Evolutionary conservation across 1,140 invertebrate species (phyloP).

Genomic region (Drosophila rhopaloa): DNA sequence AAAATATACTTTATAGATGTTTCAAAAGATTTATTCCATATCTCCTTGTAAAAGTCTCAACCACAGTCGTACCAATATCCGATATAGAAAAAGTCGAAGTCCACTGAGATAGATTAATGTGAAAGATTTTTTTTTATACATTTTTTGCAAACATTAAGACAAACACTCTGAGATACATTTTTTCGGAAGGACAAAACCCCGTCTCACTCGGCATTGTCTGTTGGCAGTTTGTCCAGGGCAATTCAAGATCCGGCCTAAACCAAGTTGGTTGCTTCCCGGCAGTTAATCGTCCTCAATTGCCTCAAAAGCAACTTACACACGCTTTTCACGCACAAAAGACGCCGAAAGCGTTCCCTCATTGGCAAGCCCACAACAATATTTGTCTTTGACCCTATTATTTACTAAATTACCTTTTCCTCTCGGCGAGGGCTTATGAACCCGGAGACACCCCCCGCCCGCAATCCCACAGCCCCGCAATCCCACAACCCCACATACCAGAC

Average conservation of each 20-base stretch:
- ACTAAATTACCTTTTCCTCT: constrained; percentile 79
- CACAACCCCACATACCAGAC: constrained; percentile 14
- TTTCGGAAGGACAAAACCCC: too few species aligned
- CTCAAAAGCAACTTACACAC: constrained; percentile 70
- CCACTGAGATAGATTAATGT: too few species aligned
- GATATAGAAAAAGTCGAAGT: too few species aligned
- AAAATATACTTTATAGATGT: too few species aligned
- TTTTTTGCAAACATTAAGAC: too few species aligned
- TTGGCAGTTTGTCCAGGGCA: background rate
- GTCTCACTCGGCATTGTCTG: background rate
- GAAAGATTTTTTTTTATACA: too few species aligned
- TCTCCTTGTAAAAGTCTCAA: too few species aligned
- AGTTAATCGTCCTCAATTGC: constrained; percentile 77
- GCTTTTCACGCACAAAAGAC: constrained; percentile 76
- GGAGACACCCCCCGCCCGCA: constrained; percentile 14
- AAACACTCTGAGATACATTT: too few species aligned
- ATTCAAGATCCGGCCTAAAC: too few species aligned
- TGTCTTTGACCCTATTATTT: constrained; percentile 82
- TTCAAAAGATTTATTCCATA: too few species aligned
- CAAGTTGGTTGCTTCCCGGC: constrained; percentile 2
- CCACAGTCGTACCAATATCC: too few species aligned
- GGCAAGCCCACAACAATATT: constrained; percentile 70
- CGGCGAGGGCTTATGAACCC: constrained; percentile 44
- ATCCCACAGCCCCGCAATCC: background rate
- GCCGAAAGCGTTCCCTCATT: constrained; percentile 67